Conservation (phyloP, 2,113 vertebrate species). For the Pelusios castaneus region DNA sequence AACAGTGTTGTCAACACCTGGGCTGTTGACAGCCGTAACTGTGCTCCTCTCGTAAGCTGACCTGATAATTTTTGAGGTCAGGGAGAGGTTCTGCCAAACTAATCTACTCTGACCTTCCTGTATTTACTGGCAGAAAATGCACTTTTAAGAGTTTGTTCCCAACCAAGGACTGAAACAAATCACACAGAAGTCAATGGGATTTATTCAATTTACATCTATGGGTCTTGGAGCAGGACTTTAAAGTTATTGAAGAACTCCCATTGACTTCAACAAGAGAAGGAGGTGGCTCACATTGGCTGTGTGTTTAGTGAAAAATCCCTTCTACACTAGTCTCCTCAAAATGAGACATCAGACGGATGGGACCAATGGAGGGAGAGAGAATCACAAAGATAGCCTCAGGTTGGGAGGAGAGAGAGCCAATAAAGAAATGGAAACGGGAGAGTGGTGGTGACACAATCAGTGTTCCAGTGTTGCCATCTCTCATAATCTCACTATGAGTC, state of each 20-base stretch:
- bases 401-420: background rate
- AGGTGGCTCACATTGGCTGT: background rate
- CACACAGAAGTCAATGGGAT: background rate
- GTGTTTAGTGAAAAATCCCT: background rate
- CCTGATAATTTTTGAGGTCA: fast-evolving
- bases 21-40: background rate
- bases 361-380: background rate
- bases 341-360: background rate
- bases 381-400: background rate
- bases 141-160: fast-evolving
- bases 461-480: too few relatives aligned
- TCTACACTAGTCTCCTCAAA: background rate
- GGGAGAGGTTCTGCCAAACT: background rate
- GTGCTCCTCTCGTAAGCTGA: background rate
- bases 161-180: background rate
- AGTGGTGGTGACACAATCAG: background rate
- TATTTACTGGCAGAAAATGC: fast-evolving
- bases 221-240: background rate
- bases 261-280: fast-evolving
- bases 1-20: background rate
- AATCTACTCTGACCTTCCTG: background rate
- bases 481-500: background rate
- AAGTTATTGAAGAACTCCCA: background rate
- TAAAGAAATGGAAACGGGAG: background rate
- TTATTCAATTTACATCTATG: background rate